A percentile compares a stretch with the other conserved stretches of the same genome.
phyloP scores from a whole-genome alignment of 2,113 vertebrate species.

The Chroicocephalus ridibundus region DNA sequence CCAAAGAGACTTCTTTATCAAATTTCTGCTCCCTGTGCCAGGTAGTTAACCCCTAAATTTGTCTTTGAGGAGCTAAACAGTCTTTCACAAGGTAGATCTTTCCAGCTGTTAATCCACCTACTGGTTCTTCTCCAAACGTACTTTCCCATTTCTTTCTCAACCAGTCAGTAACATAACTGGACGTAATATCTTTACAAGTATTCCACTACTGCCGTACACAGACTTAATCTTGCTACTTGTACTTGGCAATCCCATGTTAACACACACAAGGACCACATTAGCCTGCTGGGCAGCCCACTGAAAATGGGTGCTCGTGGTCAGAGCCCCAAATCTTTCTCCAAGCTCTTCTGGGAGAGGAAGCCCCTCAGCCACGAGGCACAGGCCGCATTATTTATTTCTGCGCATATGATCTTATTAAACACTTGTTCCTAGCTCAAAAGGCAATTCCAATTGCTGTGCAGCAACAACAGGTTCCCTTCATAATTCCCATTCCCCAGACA shows the following conservation, averaged over 20 bases:
- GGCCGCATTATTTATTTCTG: not conserved
- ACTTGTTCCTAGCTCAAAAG: not conserved
- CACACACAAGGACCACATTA: not conserved
- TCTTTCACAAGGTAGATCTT: not conserved
- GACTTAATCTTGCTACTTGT: not conserved
- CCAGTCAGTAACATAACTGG: not conserved
- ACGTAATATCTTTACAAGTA: not conserved
- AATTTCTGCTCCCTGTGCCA: not conserved
- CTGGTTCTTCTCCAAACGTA: not conserved
- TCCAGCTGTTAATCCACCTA: not conserved
- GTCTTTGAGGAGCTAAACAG: not conserved
- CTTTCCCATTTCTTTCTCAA: not conserved
- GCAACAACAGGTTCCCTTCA: not conserved
- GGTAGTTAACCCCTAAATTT: not conserved
- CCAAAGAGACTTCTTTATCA: not conserved
- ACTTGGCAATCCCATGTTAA: not conserved
- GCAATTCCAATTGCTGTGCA: not conserved
- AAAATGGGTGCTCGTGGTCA: not conserved
- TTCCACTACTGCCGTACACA: not conserved
- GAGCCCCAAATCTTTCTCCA: not conserved
- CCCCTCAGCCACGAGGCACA: not conserved
- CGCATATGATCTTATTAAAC: not conserved
- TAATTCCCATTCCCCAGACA: not conserved
- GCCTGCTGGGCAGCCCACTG: not conserved
- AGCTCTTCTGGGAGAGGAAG: not conserved